Conservation (phyloP, 2,113 vertebrate genomes). For the Chaetura pelagica region DNA sequence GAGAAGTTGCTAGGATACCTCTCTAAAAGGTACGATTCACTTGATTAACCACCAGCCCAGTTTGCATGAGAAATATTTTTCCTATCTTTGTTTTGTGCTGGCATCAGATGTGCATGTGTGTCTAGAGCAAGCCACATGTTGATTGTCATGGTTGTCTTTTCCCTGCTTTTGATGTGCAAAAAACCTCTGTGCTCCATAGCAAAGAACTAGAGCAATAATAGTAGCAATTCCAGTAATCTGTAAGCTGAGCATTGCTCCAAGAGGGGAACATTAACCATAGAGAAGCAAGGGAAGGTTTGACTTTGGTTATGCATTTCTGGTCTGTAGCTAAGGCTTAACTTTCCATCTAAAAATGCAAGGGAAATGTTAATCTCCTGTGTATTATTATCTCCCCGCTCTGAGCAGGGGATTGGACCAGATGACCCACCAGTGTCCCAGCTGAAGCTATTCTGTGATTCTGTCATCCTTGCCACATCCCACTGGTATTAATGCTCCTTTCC, state of each 20-base stretch:
- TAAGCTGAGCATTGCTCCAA: not conserved
- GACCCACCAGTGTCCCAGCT: not conserved
- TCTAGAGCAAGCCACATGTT: constrained; percentile 34
- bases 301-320: not conserved
- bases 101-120: constrained; percentile 2
- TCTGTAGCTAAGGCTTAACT: not conserved
- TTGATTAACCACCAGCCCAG: constrained; percentile 68
- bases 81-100: constrained; percentile 46
- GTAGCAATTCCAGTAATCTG: constrained; percentile 13
- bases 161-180: not conserved
- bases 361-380: not conserved
- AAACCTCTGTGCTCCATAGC: not conserved
- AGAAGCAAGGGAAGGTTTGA: not conserved
- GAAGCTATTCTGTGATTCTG: not conserved
- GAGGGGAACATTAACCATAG: not conserved
- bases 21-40: constrained; percentile 70
- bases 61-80: constrained; percentile 66
- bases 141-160: not conserved
- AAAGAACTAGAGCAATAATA: not conserved
- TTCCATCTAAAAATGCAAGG: not conserved
- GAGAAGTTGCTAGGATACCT: constrained; percentile 78
- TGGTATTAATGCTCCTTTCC: not conserved
- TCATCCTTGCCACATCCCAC: not conserved
- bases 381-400: not conserved
- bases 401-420: not conserved